Base-by-base conservation (phyloP, 1,140 invertebrate genomes). In the Medauroidea extradentata region DNA sequence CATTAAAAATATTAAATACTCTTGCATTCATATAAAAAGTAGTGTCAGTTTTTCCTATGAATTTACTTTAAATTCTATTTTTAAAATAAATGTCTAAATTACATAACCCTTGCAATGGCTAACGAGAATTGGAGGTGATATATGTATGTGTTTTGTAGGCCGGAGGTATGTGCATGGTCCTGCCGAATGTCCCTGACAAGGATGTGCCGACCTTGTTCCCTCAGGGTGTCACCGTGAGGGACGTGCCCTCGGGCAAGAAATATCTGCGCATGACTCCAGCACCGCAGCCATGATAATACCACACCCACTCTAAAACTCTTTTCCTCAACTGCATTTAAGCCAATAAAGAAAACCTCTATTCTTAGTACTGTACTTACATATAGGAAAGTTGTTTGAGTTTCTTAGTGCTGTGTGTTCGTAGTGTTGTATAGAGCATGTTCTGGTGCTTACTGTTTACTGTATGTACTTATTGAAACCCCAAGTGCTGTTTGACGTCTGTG, bases 161-260 rank as follows among this genome's bases (percentile, higher is more conserved):
- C 71, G 92, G 93, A 24, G 82, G 83, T 11, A 79, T 86, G 11
- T 92, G 91, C 60, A 96, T 96, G 91, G 85, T 96, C 43, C 71
- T 92, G 44, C 93, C 93, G 7, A 84, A 79, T 3, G 73, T 96
- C 1, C 78, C 81, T 4, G 75, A 84, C 1, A 85, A 86, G 8
- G 86, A 94, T 65, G 78, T 86, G 0, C 71, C 77, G 1, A 76
- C 76, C 39, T 67, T 86, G 8, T 96, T 93, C 70, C 87, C 88
- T 0, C 75, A 83, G 19, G 85, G 85, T 19, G 73, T 85, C 2
- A 82, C 83, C n/a, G 80, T 80, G 13, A 67, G 87, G 5, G 71
- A 77, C 11, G 69, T 96, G 52, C 93, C 93, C 11, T 95, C 92
- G 0, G 88, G 89, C 38, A 92, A 91, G 72, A 66, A 73, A 5